Base-by-base conservation (phyloP, 2,113 vertebrate genomes). In the Rhinolophus sinicus region DNA sequence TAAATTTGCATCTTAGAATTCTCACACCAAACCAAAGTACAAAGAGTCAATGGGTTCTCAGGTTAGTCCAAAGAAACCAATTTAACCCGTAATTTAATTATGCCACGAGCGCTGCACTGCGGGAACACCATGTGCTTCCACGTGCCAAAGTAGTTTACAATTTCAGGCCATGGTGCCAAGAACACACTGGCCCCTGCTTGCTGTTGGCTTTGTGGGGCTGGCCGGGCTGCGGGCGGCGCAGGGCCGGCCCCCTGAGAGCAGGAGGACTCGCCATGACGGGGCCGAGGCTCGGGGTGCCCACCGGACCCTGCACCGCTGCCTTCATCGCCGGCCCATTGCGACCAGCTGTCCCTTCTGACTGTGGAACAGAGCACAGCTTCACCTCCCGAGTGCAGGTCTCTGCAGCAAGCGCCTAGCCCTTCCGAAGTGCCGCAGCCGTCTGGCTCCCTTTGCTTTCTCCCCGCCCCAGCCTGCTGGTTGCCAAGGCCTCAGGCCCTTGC, bases 311-410 rank as follows among this genome's bases (percentile, higher is more conserved):
- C 12, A 6, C 47, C 47, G 47, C 47, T 13, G 47, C 47, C 47
- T 50, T 13, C 47, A 50, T 54, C 52, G 13, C 52, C 14, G 14
- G 52, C 52, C 94, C 94, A 40, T 13, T 91, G 97, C 93, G 93
- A 64, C 86, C 72, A 38, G 8, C 96, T 75, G n/a, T 96, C 97
- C 97, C 97, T 98, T 98, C 96, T 94, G 97, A 97, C 97, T 86
- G 95, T 76, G 69, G 81, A 78, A 96, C 28, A 95, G 78, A 96
- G 95, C 93, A 85, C 14, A 93, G 96, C 95, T 88, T 91, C 38
- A 24, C 22, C 12, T 13, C 35, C 47, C 88, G 70, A 94, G 67
- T 11, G 96, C 96, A 96, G 84, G 82, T 75, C 69, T 96, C 95
- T 94, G 95, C 94, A 97, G 97, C 97, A 96, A 98, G 97, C 96